Conservation (phyloP, 1,140 invertebrate genomes). For the Antheraea mylitta region DNA sequence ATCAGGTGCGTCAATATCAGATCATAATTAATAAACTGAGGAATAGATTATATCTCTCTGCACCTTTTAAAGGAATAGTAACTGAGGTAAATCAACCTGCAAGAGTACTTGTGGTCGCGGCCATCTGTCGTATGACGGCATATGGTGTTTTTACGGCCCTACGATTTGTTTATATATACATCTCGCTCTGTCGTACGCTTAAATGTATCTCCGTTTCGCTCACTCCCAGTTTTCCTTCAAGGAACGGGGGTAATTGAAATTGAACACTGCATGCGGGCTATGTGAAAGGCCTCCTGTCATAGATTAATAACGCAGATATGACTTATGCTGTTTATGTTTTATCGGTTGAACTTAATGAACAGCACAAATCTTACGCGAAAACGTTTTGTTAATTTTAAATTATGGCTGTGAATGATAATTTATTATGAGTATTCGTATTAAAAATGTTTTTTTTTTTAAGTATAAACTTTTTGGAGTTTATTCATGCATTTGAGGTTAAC, state of each 20-base stretch:
- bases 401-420: too few species aligned
- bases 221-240: constrained; percentile 58
- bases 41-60: neutral
- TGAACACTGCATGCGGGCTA: constrained; percentile 68
- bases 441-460: too few species aligned
- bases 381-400: too few species aligned
- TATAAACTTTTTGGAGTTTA: too few species aligned
- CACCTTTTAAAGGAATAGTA: constrained; percentile 15
- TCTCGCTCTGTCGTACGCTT: constrained; percentile 29
- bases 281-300: constrained; percentile 63
- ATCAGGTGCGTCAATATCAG: neutral
- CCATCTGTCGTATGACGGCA: constrained; percentile 66
- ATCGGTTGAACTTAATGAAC: neutral
- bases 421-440: too few species aligned
- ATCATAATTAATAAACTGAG: neutral
- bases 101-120: constrained; percentile 45
- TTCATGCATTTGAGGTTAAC: too few species aligned
- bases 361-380: too few species aligned
- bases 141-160: constrained; percentile 62
- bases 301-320: constrained; percentile 39
- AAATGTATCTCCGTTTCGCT: constrained; percentile 29
- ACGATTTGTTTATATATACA: constrained; percentile 65
- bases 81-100: constrained; percentile 49
- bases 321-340: neutral
- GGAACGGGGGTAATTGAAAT: constrained; percentile 67